Base-by-base conservation (phyloP, 2,797 vertebrate genomes). In the Todus mexicanus region DNA sequence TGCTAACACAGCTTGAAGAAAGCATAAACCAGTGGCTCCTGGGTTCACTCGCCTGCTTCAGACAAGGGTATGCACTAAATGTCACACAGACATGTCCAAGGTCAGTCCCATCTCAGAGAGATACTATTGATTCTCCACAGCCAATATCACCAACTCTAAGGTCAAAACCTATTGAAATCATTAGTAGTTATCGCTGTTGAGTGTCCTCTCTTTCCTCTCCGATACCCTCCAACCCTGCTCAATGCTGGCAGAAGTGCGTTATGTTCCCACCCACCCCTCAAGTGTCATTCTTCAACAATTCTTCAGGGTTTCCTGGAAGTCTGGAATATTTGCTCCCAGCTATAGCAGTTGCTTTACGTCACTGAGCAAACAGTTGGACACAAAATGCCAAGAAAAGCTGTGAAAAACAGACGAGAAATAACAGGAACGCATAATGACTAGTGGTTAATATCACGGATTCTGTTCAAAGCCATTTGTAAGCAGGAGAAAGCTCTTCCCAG, bases 1-100 rank as follows among this genome's bases (percentile, higher is more conserved):
- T 92, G 88, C 75, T 59, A 76, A 92, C 31, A 74, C 43, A 86
- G 25, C 69, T 83, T 84, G 87, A 87, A 4, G 16, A 90, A 95
- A 87, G 69, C 75, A 54, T 48, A 48, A 94, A 1, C 14, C 31
- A 54, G 22, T 2, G 10, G 20, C 1, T 12, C 40, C 31, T 8
- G 4, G 84, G 89, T 25, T 37, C 89, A 68, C 61, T 21, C 12
- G 5, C 54, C 64, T 37, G 38, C 80, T 38, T 65, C 2, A 2
- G 66, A n/a, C 22, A 1, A 56, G 10, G 11, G 25, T 53, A 80
- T 19, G 64, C 82, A 81, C 84, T 48, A 74, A 93, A 56, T 11
- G 5, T 16, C 68, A 77, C 48, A n/a, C 2, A 17, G 74, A 71
- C 2, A 0, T 2, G 9, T 23, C 88, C 87, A 94, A 93, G 87